Evolutionary conservation across 30 jellyfish, hydroid and myxozoan genomes (phyloP), one percentile per base, ranked within the genome.

Genomic region (Rhopilema esculentum): DNA sequence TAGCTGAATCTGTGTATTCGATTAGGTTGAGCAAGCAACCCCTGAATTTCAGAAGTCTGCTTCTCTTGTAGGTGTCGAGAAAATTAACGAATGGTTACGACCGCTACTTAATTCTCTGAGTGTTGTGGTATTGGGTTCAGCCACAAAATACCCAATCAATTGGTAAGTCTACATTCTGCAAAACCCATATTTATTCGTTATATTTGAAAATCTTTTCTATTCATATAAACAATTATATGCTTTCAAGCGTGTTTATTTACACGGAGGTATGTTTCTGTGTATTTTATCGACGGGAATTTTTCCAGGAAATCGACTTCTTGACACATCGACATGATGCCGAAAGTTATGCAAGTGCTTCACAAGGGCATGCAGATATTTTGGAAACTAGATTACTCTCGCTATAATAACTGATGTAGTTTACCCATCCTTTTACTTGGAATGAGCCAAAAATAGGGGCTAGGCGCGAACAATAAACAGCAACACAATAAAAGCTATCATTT

Each of bases 41-140:
- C 31, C 63, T 16, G 80, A 64, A 69, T 61, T 63, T 16, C 80
- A 57, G 79, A 17, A 70, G 72, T 40, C 73, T 29, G 66, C 21
- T 33, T 57, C 66, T 64, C 63, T 25, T 18, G 1, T 21, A 79
- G 50, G 49, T 65, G 89, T 16, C 51, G 89, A n/a, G n/a, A 79
- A 79, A 79, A 29, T 31, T 33, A 80, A 79, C 80, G 80, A 79
- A 79, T 79, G 31, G 66, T 62, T 65, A 19, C 15, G 17, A 17
- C 89, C 89, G 70, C 89, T 26, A 18, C 31, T 22, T 6, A 6
- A n/a, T n/a, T n/a, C n/a, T n/a, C n/a, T n/a, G n/a, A n/a, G 57
- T 40, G 57, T 40, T 40, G 57, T 12, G 57, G 57, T 40, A 40
- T 40, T 40, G 12, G 6, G 57, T 12, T 12, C 9, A 40, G 12